Percentiles rank a stretch among this genome's conserved stretches.
Evolutionary conservation across 2,888 invertebrate species (phyloP).

Genomic region (Philereme vetulata): DNA sequence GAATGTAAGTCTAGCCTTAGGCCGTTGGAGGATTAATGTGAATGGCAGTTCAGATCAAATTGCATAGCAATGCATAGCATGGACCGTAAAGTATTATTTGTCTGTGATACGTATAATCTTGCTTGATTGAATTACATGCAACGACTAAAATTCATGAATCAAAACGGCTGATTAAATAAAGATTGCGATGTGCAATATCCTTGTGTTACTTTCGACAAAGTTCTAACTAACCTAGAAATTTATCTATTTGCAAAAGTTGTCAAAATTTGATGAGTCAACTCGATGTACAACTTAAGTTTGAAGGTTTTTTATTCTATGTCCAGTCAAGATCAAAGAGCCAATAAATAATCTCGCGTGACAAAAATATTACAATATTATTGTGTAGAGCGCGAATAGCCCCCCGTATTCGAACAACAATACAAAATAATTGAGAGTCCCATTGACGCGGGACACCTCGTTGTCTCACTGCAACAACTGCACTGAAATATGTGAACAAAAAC

Average conservation of each 20-base stretch:
- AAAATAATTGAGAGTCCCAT: conserved; percentile 65
- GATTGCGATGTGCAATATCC: background rate
- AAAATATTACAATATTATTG: conserved; percentile 53
- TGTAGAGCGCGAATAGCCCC: conserved; percentile 40
- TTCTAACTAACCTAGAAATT: conserved; percentile 1
- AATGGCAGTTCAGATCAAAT: conserved; percentile 14
- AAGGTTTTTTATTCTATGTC: background rate
- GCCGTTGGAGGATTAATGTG: conserved; percentile 41
- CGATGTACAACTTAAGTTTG: conserved; percentile 6
- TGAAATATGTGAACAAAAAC: conserved; percentile 76
- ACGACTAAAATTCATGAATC: background rate
- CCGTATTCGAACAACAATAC: conserved; percentile 54
- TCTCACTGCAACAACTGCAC: conserved; percentile 61
- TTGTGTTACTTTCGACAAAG: background rate
- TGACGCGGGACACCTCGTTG: conserved; percentile 62
- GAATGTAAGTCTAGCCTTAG: conserved; percentile 41
- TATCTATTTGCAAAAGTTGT: background rate
- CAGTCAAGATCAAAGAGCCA: conserved; percentile 2
- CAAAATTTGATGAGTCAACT: conserved; percentile 20
- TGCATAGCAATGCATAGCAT: background rate
- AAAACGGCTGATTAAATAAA: background rate
- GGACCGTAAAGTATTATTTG: background rate
- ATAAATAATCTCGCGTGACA: conserved; percentile 18
- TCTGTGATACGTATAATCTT: background rate
- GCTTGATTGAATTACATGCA: conserved; percentile 1